Evolutionary conservation across 2,113 vertebrate genomes (phyloP).

Genomic region (Phylloscopus trochiloides): DNA sequence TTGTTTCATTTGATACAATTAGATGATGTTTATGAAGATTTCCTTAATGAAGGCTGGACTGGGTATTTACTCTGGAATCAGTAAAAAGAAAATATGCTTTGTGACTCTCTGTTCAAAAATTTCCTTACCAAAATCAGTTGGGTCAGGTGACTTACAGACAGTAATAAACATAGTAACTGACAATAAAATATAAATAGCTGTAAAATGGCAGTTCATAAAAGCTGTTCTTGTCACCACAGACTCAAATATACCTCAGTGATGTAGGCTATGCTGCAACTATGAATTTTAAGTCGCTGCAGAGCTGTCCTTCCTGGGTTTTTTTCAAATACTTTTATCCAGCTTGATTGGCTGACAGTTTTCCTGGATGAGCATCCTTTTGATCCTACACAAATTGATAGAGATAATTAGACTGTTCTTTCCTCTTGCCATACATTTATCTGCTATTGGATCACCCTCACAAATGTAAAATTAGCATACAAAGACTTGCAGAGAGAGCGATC

Average conservation of each 20-base stretch:
- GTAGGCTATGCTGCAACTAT: not conserved
- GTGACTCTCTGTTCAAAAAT: not conserved
- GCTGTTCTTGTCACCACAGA: not conserved
- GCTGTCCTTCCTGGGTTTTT: not conserved
- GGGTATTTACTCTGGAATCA: not conserved
- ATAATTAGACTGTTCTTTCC: slow-evolving; percentile 1
- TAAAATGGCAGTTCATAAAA: slow-evolving; percentile 21
- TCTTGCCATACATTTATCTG: not conserved
- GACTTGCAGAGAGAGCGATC: not conserved
- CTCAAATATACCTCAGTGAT: not conserved
- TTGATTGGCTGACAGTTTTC: not conserved
- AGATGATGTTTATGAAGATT: not conserved
- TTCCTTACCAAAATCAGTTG: not conserved
- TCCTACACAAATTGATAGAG: not conserved
- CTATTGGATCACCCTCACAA: not conserved
- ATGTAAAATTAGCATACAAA: not conserved
- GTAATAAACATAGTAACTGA: not conserved
- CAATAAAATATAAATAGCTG: slow-evolving; percentile 33
- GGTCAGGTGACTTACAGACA: not conserved
- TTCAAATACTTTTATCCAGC: not conserved
- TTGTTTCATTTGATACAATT: not conserved
- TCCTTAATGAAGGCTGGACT: not conserved
- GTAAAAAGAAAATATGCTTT: not conserved
- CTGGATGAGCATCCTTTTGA: not conserved
- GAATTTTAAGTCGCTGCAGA: not conserved